Percentiles rank a stretch among this genome's conserved stretches.
These are phyloP conservation scores for Tinea semifulvella DNA, from an alignment of 2,888 invertebrate species.

Conservation along the genomic window DNA sequence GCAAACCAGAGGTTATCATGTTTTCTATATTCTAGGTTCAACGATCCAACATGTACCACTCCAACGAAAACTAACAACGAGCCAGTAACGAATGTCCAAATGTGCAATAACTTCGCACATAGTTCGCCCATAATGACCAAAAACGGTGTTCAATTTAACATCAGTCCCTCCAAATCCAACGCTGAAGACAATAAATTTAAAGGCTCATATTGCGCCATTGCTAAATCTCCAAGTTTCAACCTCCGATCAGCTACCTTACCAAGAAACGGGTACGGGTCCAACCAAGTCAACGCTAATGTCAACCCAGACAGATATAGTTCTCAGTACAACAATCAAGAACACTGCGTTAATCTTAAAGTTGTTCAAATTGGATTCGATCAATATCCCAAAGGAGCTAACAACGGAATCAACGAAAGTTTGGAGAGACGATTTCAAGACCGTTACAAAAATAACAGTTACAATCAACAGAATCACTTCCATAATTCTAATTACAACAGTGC, in stretches of 20 bases:
- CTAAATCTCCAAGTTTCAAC: conserved; percentile 59
- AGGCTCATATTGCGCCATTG: conserved; percentile 41
- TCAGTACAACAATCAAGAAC: conserved; percentile 61
- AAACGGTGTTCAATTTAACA: conserved; percentile 63
- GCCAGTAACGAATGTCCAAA: conserved; percentile 34
- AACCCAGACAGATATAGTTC: conserved; percentile 61
- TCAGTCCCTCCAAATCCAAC: conserved; percentile 53
- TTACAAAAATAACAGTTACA: conserved; percentile 48
- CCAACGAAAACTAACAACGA: conserved; percentile 39
- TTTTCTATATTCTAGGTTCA: conserved; percentile 65
- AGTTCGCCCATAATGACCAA: conserved; percentile 66
- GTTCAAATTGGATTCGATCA: conserved; percentile 71
- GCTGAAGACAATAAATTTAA: conserved; percentile 55
- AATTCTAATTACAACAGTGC: conserved; percentile 50
- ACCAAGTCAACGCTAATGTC: conserved; percentile 44
- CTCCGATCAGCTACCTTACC: conserved; percentile 76
- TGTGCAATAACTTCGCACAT: conserved; percentile 48
- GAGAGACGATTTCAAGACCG: conserved; percentile 61
- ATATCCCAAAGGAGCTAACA: conserved; percentile 63
- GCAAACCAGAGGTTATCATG: not conserved
- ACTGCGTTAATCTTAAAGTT: conserved; percentile 65
- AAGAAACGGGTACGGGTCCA: conserved; percentile 69
- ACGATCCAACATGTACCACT: conserved; percentile 67
- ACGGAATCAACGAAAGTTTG: conserved; percentile 51
- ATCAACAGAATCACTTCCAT: conserved; percentile 48